Percentiles rank a stretch among this genome's conserved stretches.
These are phyloP conservation scores for Trypoxylon attenuatum DNA, from an alignment of 2,888 invertebrate species.

Conservation along the genomic window DNA sequence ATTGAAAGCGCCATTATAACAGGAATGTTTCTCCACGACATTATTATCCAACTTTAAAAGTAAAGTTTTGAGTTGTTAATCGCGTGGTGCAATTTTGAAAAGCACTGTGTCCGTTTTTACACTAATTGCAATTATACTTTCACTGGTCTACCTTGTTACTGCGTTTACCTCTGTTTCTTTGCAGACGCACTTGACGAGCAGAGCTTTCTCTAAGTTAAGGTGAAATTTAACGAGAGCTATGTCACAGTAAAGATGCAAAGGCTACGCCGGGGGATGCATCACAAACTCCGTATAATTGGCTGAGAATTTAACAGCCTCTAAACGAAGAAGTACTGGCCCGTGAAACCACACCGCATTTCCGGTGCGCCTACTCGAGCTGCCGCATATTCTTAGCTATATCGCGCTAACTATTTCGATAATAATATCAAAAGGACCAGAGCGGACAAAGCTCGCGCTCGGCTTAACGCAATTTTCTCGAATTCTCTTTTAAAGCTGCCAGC, in stretches of 20 bases:
- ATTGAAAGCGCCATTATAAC: too few species aligned
- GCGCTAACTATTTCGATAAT: too few species aligned
- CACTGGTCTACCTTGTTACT: constrained; percentile 35
- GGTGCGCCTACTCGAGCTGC: constrained; percentile 62
- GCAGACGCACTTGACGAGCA: constrained; percentile 33
- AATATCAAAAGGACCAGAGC: too few species aligned
- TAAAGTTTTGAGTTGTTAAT: constrained; percentile 30
- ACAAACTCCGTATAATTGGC: constrained; percentile 68
- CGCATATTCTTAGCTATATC: constrained; percentile 46
- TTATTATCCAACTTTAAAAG: constrained; percentile 16
- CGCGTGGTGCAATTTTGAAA: constrained; percentile 32
- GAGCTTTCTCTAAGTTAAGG: constrained; percentile 36
- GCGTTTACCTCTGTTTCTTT: constrained; percentile 39
- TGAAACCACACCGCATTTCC: constrained; percentile 63
- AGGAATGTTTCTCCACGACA: constrained; percentile 18
- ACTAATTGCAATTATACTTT: constrained; percentile 44
- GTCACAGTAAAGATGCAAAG: constrained; percentile 45
- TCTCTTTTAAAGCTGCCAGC: neutral
- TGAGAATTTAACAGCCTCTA: constrained; percentile 61
- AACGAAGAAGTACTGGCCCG: constrained; percentile 64
- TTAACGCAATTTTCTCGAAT: too few species aligned
- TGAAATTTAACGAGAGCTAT: constrained; percentile 45
- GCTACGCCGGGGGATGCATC: constrained; percentile 50
- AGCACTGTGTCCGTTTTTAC: constrained; percentile 28
- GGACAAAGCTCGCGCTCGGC: too few species aligned